A percentile compares a stretch with the other conserved stretches of the same genome.
Evolutionary conservation across 1,140 invertebrate genomes (phyloP).

Genomic region (Colletes gigas): DNA sequence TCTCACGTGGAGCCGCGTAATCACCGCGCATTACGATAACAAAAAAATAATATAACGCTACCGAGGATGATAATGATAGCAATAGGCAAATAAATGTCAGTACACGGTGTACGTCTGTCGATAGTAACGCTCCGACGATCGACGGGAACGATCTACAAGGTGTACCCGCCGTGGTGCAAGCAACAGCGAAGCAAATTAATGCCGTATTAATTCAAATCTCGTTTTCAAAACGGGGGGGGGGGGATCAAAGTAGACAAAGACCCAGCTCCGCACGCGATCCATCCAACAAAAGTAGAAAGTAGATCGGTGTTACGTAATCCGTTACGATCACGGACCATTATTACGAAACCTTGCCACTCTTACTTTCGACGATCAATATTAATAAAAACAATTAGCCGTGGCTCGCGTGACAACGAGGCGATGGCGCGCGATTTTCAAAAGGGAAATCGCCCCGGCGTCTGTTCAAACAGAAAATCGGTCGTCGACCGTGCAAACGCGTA

Average conservation of each 20-base stretch:
- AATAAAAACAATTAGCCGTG: not conserved
- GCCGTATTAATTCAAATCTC: too few relatives aligned
- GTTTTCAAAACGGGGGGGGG: too few relatives aligned
- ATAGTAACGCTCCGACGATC: not conserved
- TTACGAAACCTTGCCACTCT: not conserved
- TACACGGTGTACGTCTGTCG: not conserved
- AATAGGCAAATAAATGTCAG: constrained; percentile 20
- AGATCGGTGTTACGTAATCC: too few relatives aligned
- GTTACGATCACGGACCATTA: not conserved
- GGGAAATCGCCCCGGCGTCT: constrained; percentile 3
- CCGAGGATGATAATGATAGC: constrained; percentile 25
- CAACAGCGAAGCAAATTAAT: too few relatives aligned
- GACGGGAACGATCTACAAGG: not conserved
- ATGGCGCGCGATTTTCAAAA: not conserved
- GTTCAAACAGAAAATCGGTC: constrained; percentile 43
- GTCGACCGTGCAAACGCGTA: constrained; percentile 55
- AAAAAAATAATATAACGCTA: constrained; percentile 22
- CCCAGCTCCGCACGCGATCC: too few relatives aligned
- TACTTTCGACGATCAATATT: not conserved
- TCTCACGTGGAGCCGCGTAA: constrained; percentile 10
- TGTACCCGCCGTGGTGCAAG: too few relatives aligned
- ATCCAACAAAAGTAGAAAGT: too few relatives aligned
- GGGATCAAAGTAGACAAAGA: too few relatives aligned
- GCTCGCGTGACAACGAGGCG: not conserved
- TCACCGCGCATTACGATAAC: constrained; percentile 27